Evolutionary conservation across 2,888 invertebrate species (phyloP).

Genomic region (Lycocerus yunnanus): DNA sequence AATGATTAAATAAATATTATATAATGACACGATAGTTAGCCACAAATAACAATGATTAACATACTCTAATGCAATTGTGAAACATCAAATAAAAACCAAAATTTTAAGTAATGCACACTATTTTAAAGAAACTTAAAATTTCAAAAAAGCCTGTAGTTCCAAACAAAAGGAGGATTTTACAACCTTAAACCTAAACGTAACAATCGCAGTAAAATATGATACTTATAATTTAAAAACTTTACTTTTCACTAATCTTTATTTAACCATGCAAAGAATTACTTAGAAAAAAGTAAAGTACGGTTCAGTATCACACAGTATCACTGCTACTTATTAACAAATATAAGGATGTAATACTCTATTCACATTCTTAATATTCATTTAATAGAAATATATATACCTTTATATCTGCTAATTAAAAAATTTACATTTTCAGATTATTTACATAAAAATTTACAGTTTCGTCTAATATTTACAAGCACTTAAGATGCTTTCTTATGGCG

Average conservation of each 20-base stretch:
- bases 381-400: slow-evolving; percentile 33
- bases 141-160: neutral
- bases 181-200: neutral
- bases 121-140: neutral
- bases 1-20: neutral
- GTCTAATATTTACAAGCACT: slow-evolving; percentile 36
- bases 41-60: neutral
- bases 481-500: slow-evolving; percentile 48
- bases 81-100: neutral
- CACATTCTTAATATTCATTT: slow-evolving; percentile 22
- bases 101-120: slow-evolving; percentile 13
- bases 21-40: neutral
- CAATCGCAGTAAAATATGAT: slow-evolving; percentile 13
- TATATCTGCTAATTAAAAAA: slow-evolving; percentile 37
- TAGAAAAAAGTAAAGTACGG: slow-evolving; percentile 27
- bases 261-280: slow-evolving; percentile 4
- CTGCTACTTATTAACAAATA: slow-evolving; percentile 44
- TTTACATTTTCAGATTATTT: slow-evolving; percentile 45
- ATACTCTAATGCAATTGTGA: neutral
- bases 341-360: slow-evolving; percentile 30
- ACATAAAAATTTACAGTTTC: slow-evolving; percentile 41
- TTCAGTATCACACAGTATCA: slow-evolving; percentile 45
- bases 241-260: slow-evolving; percentile 19
- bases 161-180: neutral
- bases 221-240: slow-evolving; percentile 13